Evolutionary conservation across 2,113 vertebrate species (phyloP).

Genomic region (Pelecanoides urinatrix): DNA sequence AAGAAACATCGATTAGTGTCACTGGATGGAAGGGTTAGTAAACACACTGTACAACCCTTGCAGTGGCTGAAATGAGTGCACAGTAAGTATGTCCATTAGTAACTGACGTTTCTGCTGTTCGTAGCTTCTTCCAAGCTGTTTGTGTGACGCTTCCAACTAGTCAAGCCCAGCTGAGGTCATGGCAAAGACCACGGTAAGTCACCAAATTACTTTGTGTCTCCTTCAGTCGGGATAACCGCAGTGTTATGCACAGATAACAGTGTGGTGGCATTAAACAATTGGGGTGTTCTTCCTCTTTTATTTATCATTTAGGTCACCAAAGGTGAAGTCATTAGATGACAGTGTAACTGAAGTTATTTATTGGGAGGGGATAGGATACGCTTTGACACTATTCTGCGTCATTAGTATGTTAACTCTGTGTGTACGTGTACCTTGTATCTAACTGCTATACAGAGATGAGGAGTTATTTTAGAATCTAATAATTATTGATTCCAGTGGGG

Average conservation of each 20-base stretch:
- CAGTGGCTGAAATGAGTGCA: accelerated
- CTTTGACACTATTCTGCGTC: neutral
- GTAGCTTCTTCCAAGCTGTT: accelerated
- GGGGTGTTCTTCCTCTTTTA: accelerated
- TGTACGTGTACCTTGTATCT: accelerated
- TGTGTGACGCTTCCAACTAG: accelerated
- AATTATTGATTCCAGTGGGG: neutral
- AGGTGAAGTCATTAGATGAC: no score
- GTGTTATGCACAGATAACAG: neutral
- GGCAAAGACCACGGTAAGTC: neutral
- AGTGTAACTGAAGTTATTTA: neutral
- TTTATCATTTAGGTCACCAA: neutral
- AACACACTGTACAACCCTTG: accelerated
- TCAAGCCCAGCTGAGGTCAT: neutral
- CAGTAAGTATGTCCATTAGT: accelerated
- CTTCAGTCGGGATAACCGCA: accelerated
- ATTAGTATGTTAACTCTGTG: accelerated
- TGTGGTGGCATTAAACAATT: neutral
- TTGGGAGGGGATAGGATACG: neutral
- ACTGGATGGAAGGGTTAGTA: neutral
- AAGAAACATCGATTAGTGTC: neutral
- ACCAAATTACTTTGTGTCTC: neutral
- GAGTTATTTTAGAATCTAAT: neutral
- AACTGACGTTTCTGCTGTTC: neutral
- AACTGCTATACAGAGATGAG: neutral